Percentiles rank a stretch among this genome's conserved stretches.
Evolutionary conservation across 1,140 invertebrate species (phyloP).

Genomic region (Lasioglossum baleicum): DNA sequence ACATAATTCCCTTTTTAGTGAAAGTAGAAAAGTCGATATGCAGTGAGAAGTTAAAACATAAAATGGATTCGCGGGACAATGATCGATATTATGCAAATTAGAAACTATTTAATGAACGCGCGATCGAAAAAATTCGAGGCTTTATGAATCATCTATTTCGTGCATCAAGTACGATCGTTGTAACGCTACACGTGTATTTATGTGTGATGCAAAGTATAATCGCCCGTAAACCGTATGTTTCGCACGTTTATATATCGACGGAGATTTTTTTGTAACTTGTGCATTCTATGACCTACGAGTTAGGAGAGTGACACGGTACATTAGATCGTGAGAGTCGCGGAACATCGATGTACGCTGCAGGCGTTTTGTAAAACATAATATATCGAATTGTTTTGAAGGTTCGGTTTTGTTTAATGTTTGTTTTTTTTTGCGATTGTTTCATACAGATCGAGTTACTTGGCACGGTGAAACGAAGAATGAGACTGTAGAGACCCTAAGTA

Average conservation of each 20-base stretch:
- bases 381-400: neutral
- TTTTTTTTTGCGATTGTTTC: constrained; percentile 20
- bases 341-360: neutral
- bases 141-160: neutral
- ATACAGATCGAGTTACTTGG: constrained; percentile 12
- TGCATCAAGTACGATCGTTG: constrained; percentile 6
- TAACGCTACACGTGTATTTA: constrained; percentile 19
- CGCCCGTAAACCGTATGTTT: neutral
- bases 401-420: neutral
- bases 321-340: neutral
- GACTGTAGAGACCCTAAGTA: constrained; percentile 16
- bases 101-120: neutral
- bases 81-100: neutral
- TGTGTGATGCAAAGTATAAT: constrained; percentile 24
- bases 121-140: neutral
- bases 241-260: neutral
- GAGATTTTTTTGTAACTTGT: neutral
- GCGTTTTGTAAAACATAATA: neutral
- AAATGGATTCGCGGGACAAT: neutral
- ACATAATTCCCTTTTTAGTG: constrained; percentile 36
- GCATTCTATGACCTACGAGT: neutral
- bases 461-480: constrained; percentile 34
- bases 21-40: constrained; percentile 38
- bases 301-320: neutral
- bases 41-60: neutral